phyloP scores from a whole-genome alignment of 2,797 vertebrate genomes.

The Hybognathus amarus region DNA sequence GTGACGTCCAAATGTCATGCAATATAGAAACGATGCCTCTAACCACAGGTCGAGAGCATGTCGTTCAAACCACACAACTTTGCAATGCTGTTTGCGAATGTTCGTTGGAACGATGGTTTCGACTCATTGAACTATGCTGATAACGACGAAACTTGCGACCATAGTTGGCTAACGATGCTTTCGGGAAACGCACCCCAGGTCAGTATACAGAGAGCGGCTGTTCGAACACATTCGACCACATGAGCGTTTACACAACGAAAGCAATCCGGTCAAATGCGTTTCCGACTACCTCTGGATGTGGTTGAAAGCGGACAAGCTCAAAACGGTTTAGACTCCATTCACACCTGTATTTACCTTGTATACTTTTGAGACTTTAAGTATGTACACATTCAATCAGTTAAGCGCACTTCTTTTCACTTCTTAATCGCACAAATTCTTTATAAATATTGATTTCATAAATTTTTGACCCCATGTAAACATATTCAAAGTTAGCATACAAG shows the following conservation, averaged over 20 bases:
- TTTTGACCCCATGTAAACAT: not conserved
- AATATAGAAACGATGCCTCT: too few species aligned
- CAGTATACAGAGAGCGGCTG: too few species aligned
- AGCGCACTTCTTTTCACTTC: not conserved
- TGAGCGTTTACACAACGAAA: not conserved
- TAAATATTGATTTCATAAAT: not conserved
- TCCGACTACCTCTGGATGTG: not conserved
- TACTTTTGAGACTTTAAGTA: not conserved
- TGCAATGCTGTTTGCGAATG: too few species aligned
- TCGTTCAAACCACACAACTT: too few species aligned
- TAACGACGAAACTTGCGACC: too few species aligned
- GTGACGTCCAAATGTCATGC: too few species aligned
- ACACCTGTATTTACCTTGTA: not conserved
- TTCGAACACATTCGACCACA: too few species aligned
- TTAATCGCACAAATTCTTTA: not conserved
- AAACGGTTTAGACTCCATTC: not conserved
- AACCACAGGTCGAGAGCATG: too few species aligned
- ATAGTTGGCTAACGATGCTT: too few species aligned
- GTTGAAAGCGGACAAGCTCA: not conserved
- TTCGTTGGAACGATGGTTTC: too few species aligned
- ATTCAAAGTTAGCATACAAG: not conserved
- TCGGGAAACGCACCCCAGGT: too few species aligned
- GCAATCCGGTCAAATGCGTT: not conserved
- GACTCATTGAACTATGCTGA: too few species aligned
- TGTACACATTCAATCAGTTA: not conserved